Evolutionary conservation across 2,888 invertebrate genomes (phyloP).

Genomic region (Timema podura): DNA sequence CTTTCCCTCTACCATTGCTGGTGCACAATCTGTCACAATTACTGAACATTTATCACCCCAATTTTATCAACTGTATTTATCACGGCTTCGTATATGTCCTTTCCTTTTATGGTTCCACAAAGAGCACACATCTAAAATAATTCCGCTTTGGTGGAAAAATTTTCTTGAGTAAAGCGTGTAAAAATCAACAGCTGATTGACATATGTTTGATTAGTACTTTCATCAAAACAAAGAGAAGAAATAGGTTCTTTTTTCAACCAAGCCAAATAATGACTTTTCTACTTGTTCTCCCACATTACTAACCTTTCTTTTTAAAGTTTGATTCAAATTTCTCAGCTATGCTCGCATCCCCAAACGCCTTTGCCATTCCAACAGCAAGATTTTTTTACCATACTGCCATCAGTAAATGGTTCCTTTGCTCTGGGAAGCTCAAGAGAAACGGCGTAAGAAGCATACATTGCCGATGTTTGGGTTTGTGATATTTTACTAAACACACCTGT

Average conservation of each 20-base stretch:
- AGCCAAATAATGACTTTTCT: not conserved
- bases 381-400: not conserved
- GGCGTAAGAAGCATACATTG: not conserved
- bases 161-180: not conserved
- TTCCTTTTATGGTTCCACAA: conserved; percentile 5
- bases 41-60: not conserved
- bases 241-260: too few species aligned
- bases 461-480: too few species aligned
- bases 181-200: not conserved
- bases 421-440: conserved; percentile 8
- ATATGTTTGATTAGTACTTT: conserved; percentile 10
- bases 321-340: not conserved
- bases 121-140: conserved; percentile 15
- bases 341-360: not conserved
- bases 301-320: conserved; percentile 1
- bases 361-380: not conserved
- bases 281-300: not conserved
- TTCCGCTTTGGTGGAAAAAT: conserved; percentile 17
- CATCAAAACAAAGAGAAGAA: not conserved
- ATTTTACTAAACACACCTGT: too few species aligned
- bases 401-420: not conserved
- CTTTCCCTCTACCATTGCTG: conserved; percentile 9
- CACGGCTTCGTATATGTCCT: not conserved
- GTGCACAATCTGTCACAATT: conserved; percentile 10
- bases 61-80: not conserved